Percentiles rank a stretch among this genome's conserved stretches.
Conservation (phyloP, 2,888 invertebrate genomes). For the Ceraclea dissimilis region DNA sequence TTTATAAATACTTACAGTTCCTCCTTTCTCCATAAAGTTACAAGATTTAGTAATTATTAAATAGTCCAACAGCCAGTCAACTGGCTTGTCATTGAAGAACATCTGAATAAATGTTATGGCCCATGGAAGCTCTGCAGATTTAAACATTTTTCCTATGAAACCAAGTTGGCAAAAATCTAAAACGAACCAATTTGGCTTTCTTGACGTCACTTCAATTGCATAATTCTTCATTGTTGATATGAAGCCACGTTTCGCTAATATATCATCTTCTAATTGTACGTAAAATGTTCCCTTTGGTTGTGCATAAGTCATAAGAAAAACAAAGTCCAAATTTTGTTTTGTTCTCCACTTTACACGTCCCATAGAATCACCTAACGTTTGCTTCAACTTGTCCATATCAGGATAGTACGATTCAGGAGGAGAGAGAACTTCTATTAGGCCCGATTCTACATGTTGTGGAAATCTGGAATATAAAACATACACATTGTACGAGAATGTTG, state of each 20-base stretch:
- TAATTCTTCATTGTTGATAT: slow-evolving; percentile 79
- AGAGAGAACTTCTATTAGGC: slow-evolving; percentile 82
- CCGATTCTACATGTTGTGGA: slow-evolving; percentile 62
- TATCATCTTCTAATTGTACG: slow-evolving; percentile 90
- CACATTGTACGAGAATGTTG: no score
- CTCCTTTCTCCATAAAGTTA: slow-evolving; percentile 53
- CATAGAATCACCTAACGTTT: slow-evolving; percentile 77
- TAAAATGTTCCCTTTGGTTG: slow-evolving; percentile 83
- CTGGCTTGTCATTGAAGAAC: slow-evolving; percentile 93
- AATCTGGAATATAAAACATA: slow-evolving; percentile 52
- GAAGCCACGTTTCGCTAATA: slow-evolving; percentile 78
- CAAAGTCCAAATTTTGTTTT: slow-evolving; percentile 91
- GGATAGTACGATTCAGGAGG: slow-evolving; percentile 85
- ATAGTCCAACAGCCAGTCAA: slow-evolving; percentile 92
- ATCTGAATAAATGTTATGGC: slow-evolving; percentile 89
- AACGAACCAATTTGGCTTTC: slow-evolving; percentile 75
- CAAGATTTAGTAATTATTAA: slow-evolving; percentile 87
- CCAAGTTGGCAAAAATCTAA: slow-evolving; percentile 91
- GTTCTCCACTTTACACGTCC: slow-evolving; percentile 87
- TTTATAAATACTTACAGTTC: slow-evolving; percentile 47
- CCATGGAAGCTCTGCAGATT: slow-evolving; percentile 76
- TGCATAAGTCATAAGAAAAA: slow-evolving; percentile 91
- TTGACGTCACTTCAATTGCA: slow-evolving; percentile 66
- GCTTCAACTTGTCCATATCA: slow-evolving; percentile 65
- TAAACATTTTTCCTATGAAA: slow-evolving; percentile 93